Conservation (phyloP, 1,140 invertebrate species). For the Acromyrmex heyeri region DNA sequence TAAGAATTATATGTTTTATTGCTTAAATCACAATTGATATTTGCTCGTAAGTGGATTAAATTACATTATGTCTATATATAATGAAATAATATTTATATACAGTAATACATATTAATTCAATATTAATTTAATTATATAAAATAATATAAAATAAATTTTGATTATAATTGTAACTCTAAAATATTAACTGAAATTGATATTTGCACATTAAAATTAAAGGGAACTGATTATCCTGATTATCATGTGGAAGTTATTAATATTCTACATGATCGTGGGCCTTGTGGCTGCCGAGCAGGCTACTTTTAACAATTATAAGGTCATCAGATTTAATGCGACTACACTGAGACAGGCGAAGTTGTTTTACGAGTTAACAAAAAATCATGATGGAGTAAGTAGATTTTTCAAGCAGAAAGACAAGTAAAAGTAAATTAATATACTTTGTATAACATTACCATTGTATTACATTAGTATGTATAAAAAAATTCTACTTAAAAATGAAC, state of each 20-base stretch:
- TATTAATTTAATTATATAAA: no score
- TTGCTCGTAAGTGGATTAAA: neutral
- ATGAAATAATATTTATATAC: neutral
- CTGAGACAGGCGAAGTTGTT: neutral
- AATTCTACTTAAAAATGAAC: no score
- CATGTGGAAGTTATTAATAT: constrained; percentile 16
- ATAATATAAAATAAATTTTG: no score
- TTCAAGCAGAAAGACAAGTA: neutral
- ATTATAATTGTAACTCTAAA: neutral
- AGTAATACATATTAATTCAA: no score
- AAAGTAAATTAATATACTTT: neutral
- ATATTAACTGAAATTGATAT: neutral
- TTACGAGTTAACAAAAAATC: neutral
- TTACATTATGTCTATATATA: neutral
- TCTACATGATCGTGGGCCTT: neutral
- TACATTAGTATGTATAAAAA: no score
- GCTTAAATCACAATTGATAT: neutral
- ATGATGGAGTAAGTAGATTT: constrained; percentile 20
- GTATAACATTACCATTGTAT: no score
- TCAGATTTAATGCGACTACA: neutral
- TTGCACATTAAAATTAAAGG: neutral
- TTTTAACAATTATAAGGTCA: constrained; percentile 7
- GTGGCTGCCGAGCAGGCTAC: neutral
- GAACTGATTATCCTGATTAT: constrained; percentile 13
- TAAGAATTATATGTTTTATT: neutral